Evolutionary conservation across 2,797 vertebrate genomes (phyloP).

Genomic region (Lycodopsis pacificus): DNA sequence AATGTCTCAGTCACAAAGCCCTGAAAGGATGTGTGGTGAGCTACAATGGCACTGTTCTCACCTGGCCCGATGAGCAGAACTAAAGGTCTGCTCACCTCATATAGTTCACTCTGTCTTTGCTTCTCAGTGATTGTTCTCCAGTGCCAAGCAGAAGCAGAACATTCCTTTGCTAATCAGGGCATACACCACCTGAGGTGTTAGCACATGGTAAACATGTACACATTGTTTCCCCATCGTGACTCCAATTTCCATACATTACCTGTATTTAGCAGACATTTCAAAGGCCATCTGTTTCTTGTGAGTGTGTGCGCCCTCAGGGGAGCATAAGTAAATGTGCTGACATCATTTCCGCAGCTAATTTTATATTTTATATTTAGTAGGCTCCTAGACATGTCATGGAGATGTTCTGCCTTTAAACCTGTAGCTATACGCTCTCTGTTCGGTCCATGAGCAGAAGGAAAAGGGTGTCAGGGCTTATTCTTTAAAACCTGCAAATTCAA

Average conservation of each 20-base stretch:
- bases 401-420: neutral
- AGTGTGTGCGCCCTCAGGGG: slow-evolving; percentile 22
- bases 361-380: neutral
- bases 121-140: slow-evolving; percentile 16
- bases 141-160: slow-evolving; percentile 33
- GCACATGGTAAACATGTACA: slow-evolving; percentile 48
- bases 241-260: slow-evolving; percentile 59
- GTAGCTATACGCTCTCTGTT: neutral
- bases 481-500: neutral
- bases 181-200: slow-evolving; percentile 52
- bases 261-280: slow-evolving; percentile 49
- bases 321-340: slow-evolving; percentile 15
- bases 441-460: neutral
- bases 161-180: slow-evolving; percentile 53
- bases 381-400: neutral
- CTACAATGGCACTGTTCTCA: neutral
- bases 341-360: neutral
- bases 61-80: neutral
- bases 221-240: slow-evolving; percentile 18
- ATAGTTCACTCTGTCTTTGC: neutral
- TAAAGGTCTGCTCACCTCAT: neutral
- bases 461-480: neutral
- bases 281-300: slow-evolving; percentile 48
- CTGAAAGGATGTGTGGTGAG: neutral
- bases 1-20: neutral